Base-by-base conservation (phyloP, 1,140 invertebrate genomes). In the Colletes latitarsis region DNA sequence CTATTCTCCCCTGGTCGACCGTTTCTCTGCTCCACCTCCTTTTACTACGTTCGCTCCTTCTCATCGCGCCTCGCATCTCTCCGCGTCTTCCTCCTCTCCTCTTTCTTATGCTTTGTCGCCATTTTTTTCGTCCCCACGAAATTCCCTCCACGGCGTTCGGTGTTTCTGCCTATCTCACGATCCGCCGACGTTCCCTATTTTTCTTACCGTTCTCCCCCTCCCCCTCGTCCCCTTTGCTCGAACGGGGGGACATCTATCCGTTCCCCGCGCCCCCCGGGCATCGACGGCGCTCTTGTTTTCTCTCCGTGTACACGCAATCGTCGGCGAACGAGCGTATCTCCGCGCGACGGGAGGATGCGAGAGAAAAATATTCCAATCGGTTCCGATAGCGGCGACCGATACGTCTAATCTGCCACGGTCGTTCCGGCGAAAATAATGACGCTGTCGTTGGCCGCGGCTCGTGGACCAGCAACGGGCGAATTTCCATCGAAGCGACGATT, bases 11-110 rank as follows among this genome's bases (percentile, higher is more conserved):
- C 30, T 8, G 12, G 30, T 41, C 30, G 30, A 14, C 39, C 83
- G 79, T 81, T 78, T 76, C 77, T 78, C 75, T 67, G 76, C 81
- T 76, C 74, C 49, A 66, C 77, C 70, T 79, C 52, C 77, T 79
- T 73, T 79, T 73, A 79, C 77, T 63, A 60, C 58, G 57, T 57
- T 60, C 17, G 46, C 82, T 72, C 66, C 71, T 73, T 72, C 68
- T 74, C 85, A 66, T 76, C 60, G 78, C 46, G 62, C 14, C 63
- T 82, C 30, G 67, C 46, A 76, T 85, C 72, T 70, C 57, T 63
- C 64, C 49, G 57, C 6, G n/a, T 62, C 55, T n/a, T n/a, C 39
- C 41, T 39, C 52, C 79, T 68, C 39, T 57, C 49, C 49, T 43
- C 62, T 46, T 15, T 66, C 62, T 68, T 55, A 58, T n/a, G 58